Evolutionary conservation across 2,113 vertebrate genomes (phyloP).

Genomic region (Anarrhichthys ocellatus): DNA sequence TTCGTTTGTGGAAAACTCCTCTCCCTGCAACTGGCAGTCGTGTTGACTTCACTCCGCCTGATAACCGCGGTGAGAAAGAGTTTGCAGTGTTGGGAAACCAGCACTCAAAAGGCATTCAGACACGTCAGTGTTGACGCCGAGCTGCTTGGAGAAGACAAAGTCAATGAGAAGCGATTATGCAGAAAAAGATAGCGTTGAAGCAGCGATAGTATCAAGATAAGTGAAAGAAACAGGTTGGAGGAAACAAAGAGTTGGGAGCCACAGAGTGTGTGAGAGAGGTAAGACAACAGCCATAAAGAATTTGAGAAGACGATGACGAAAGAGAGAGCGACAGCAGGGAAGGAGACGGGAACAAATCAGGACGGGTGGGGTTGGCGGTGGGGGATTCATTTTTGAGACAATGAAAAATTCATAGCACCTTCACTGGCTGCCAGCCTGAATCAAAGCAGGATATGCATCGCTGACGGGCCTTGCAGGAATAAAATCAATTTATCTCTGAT

Average conservation of each 20-base stretch:
- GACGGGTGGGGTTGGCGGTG: not conserved
- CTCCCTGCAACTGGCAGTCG: not conserved
- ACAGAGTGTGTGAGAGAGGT: not conserved
- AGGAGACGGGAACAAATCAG: constrained; percentile 30
- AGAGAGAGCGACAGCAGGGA: constrained; percentile 36
- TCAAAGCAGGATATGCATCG: constrained; percentile 74
- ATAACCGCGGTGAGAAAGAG: constrained; percentile 32
- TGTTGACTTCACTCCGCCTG: constrained; percentile 17
- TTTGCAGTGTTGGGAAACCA: constrained; percentile 47
- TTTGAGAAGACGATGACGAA: constrained; percentile 28
- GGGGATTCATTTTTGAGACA: constrained; percentile 66
- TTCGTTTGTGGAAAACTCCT: not conserved
- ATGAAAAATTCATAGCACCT: constrained; percentile 80
- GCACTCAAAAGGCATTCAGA: constrained; percentile 41
- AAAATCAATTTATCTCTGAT: constrained; percentile 80
- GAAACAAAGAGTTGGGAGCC: constrained; percentile 35
- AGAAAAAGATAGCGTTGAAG: constrained; percentile 43
- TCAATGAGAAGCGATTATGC: constrained; percentile 67
- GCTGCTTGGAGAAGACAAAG: constrained; percentile 67
- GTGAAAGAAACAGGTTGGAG: constrained; percentile 41
- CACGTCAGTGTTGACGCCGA: constrained; percentile 48
- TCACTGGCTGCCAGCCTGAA: constrained; percentile 74
- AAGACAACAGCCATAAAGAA: constrained; percentile 40
- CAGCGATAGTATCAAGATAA: constrained; percentile 12
- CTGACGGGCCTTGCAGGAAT: constrained; percentile 72